Conservation (phyloP, 2,113 vertebrate species). For the Anoura caudifer region DNA sequence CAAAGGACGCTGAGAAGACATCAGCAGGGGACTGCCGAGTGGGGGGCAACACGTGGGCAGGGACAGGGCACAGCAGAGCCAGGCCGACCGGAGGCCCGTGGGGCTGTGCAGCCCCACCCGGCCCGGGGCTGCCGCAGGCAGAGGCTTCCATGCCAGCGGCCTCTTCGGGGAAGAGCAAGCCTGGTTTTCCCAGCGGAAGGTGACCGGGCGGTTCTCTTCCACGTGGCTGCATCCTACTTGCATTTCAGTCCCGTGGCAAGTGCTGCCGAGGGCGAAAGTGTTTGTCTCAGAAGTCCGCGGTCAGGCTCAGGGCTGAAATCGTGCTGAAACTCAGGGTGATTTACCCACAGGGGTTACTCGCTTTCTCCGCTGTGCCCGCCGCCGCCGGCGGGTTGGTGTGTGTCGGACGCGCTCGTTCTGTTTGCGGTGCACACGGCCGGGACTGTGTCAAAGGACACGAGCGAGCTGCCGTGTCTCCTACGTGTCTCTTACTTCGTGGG, state of each 20-base stretch:
- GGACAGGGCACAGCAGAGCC: background rate
- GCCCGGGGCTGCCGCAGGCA: background rate
- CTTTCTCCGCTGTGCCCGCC: background rate
- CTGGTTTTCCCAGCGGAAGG: background rate
- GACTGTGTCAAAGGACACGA: background rate
- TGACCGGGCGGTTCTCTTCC: rapidly evolving
- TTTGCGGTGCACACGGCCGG: background rate
- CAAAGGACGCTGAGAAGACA: no score
- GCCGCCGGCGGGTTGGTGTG: no score
- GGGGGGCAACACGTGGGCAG: no score
- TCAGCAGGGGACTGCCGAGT: no score
- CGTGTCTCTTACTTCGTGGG: background rate
- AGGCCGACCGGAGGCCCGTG: no score
- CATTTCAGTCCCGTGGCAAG: background rate
- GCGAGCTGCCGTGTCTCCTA: background rate
- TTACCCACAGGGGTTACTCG: background rate
- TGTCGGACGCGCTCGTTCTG: background rate
- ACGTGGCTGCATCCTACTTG: rapidly evolving
- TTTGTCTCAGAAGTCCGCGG: background rate
- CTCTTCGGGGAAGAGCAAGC: background rate
- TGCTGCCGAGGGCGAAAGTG: rapidly evolving
- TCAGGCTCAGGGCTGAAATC: no score
- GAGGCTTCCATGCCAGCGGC: background rate
- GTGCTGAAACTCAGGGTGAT: background rate
- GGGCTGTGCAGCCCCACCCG: no score